phyloP scores from a whole-genome alignment of 2,888 invertebrate genomes.

The Euplexia lucipara region DNA sequence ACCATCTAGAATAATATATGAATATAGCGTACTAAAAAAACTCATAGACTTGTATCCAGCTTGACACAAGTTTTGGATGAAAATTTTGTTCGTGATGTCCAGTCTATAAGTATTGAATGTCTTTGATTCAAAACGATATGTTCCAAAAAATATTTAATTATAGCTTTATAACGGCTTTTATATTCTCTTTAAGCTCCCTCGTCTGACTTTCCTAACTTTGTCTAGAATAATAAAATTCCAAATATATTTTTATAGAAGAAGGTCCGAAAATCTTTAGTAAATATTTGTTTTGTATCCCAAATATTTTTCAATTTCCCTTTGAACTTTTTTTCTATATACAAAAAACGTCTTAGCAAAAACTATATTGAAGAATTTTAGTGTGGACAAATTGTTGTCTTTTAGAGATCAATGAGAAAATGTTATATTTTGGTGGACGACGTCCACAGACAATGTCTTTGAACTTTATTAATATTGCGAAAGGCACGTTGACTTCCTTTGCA shows the following conservation, averaged over 20 bases:
- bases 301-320: constrained; percentile 5
- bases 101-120: too few species aligned
- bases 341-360: neutral
- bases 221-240: constrained; percentile 19
- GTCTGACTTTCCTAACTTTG: constrained; percentile 17
- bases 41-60: too few species aligned
- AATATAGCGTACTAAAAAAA: too few species aligned
- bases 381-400: constrained; percentile 21
- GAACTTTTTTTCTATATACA: constrained; percentile 4
- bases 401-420: constrained; percentile 30
- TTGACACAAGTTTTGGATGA: too few species aligned
- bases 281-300: constrained; percentile 25
- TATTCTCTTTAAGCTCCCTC: constrained; percentile 15
- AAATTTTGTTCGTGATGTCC: too few species aligned
- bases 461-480: constrained; percentile 46
- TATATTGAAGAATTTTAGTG: constrained; percentile 3
- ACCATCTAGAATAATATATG: too few species aligned
- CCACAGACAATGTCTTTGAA: constrained; percentile 47
- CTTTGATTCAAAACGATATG: too few species aligned
- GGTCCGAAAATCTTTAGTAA: neutral
- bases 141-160: constrained; percentile 13
- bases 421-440: constrained; percentile 25
- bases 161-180: neutral
- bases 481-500: constrained; percentile 32
- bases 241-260: constrained; percentile 7